phyloP scores from a whole-genome alignment of 2,888 invertebrate species.

The Anthrax anthrax region DNA sequence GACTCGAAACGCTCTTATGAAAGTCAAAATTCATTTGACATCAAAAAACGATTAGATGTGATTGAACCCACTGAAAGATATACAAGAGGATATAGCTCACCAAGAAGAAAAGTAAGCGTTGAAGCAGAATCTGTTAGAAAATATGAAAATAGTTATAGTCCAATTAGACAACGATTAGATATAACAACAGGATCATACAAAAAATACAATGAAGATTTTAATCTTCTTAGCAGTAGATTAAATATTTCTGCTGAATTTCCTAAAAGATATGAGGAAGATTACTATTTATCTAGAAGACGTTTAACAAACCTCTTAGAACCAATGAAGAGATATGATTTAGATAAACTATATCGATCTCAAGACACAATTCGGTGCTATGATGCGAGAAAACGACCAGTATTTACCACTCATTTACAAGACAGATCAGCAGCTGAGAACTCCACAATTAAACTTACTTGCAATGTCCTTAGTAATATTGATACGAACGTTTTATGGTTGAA shows the following conservation, averaged over 20 bases:
- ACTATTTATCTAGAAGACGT: too few species aligned
- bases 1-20: background rate
- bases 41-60: background rate
- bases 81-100: background rate
- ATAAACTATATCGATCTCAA: background rate
- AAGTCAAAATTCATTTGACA: background rate
- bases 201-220: background rate
- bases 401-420: constrained; percentile 61
- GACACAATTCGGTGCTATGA: background rate
- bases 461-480: constrained; percentile 47
- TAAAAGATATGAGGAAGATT: too few species aligned
- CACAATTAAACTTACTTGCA: constrained; percentile 60
- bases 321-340: background rate
- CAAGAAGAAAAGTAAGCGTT: background rate
- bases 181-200: background rate
- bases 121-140: background rate
- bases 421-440: constrained; percentile 61
- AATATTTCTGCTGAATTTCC: background rate
- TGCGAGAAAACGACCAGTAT: constrained; percentile 44
- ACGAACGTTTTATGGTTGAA: constrained; percentile 60
- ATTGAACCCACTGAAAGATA: background rate
- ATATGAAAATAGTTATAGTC: background rate
- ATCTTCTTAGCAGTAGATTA: background rate
- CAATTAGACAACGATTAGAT: background rate
- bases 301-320: background rate